phyloP scores from a whole-genome alignment of 1,140 invertebrate genomes.

The Himalopsyche phryganea region DNA sequence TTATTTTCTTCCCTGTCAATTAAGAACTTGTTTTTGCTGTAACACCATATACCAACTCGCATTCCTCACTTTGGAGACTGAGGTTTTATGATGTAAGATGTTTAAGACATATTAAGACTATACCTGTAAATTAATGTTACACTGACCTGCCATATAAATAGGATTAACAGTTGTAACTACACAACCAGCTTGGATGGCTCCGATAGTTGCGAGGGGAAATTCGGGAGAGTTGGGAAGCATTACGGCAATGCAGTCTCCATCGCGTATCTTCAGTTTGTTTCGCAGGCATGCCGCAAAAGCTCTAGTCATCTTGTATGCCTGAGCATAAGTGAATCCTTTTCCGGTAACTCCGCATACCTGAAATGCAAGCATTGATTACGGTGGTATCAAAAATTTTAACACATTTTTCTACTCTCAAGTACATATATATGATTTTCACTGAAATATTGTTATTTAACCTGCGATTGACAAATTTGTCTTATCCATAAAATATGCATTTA shows the following conservation, averaged over 20 bases:
- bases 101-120: no score
- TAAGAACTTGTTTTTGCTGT: no score
- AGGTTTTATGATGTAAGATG: no score
- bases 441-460: no score
- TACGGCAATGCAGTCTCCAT: conserved; percentile 68
- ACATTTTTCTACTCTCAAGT: no score
- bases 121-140: no score
- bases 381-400: conserved; percentile 1
- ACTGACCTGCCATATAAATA: conserved; percentile 69
- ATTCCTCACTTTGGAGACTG: no score
- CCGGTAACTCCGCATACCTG: conserved; percentile 70
- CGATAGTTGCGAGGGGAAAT: conserved; percentile 64
- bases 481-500: no score
- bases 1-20: no score
- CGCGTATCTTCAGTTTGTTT: conserved; percentile 61
- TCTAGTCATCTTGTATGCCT: conserved; percentile 60
- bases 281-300: conserved; percentile 66
- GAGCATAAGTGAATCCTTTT: conserved; percentile 65
- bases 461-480: no score
- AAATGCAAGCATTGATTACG: conserved; percentile 19
- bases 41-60: no score
- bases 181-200: conserved; percentile 65
- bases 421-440: no score
- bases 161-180: conserved; percentile 77
- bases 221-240: conserved; percentile 77